Conservation (phyloP, 2,113 vertebrate genomes). For the Mormyrus iriodes region DNA sequence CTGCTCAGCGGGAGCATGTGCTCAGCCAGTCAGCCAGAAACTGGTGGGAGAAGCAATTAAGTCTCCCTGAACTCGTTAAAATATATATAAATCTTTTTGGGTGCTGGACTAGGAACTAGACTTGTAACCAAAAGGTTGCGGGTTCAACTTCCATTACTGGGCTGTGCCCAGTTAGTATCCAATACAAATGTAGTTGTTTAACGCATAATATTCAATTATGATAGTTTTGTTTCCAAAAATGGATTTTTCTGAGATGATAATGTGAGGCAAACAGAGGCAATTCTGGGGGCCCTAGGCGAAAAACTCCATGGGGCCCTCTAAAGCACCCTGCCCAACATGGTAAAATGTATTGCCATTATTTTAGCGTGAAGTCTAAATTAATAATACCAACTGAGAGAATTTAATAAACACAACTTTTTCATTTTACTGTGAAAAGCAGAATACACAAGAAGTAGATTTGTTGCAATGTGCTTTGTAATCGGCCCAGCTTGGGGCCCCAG, state of each 20-base stretch:
- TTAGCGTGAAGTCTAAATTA: not conserved
- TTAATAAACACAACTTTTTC: not conserved
- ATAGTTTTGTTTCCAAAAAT: not conserved
- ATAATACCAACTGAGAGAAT: not conserved
- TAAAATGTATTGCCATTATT: not conserved
- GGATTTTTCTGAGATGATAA: not conserved
- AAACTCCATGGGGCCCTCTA: no score
- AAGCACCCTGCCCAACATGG: no score
- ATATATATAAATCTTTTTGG: not conserved
- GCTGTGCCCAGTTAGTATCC: not conserved
- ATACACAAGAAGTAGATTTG: not conserved
- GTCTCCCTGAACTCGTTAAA: not conserved
- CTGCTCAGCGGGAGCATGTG: not conserved
- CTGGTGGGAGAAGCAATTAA: not conserved
- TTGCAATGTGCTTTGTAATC: not conserved
- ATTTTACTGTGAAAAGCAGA: no score
- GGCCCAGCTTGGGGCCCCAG: no score
- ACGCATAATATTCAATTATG: not conserved
- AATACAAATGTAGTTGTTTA: not conserved
- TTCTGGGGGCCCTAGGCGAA: no score
- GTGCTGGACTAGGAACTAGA: not conserved
- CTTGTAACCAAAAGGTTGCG: not conserved
- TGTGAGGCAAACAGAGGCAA: not conserved
- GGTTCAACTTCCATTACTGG: not conserved
- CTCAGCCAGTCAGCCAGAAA: not conserved